Conservation (phyloP, 2,797 vertebrate genomes). For the Liparis tanakae region DNA sequence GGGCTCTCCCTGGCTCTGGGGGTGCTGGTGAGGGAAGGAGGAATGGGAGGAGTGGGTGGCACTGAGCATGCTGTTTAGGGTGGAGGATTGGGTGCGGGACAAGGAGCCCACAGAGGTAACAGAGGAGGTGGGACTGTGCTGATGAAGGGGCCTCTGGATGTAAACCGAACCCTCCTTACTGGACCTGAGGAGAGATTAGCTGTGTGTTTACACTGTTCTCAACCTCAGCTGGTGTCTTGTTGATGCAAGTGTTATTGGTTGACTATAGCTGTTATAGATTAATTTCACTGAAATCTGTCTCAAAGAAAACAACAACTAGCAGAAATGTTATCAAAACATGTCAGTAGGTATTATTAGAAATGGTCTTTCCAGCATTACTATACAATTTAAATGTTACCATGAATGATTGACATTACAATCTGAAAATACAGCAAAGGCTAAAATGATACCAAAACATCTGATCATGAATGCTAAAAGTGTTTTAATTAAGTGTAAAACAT, state of each 20-base stretch:
- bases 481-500: neutral
- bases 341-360: neutral
- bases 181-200: slow-evolving; percentile 82
- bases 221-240: neutral
- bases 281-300: neutral
- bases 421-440: neutral
- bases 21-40: slow-evolving; percentile 80
- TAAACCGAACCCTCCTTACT: slow-evolving; percentile 87
- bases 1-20: slow-evolving; percentile 84
- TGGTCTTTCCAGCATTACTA: too few species aligned
- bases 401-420: neutral
- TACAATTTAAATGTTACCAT: too few species aligned
- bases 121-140: slow-evolving; percentile 96
- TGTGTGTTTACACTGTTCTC: neutral
- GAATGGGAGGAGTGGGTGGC: slow-evolving; percentile 79
- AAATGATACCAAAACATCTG: neutral
- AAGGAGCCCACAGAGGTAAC: slow-evolving; percentile 92
- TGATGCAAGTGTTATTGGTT: neutral
- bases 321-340: neutral
- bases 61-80: slow-evolving; percentile 86
- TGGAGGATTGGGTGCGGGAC: slow-evolving; percentile 91
- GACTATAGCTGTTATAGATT: too few species aligned
- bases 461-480: neutral
- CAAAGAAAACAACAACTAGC: neutral
- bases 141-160: slow-evolving; percentile 88